A percentile compares a stretch with the other conserved stretches of the same genome.
Conservation (phyloP, 2,797 vertebrate genomes). For the Phoxinus dragarum region DNA sequence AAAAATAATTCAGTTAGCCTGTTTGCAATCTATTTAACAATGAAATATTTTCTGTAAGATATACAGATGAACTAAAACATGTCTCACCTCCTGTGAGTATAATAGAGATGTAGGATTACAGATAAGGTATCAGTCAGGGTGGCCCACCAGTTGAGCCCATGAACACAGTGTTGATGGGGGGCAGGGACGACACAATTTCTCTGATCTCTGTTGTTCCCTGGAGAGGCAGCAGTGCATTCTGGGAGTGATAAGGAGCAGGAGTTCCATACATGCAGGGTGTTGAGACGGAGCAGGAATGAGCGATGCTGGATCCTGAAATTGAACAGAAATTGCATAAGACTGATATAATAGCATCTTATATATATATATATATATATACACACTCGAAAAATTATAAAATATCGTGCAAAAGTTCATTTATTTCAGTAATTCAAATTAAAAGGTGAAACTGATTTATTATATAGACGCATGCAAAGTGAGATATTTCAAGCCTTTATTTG, state of each 20-base stretch:
- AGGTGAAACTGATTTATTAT: too few species aligned
- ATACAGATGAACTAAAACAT: conserved; percentile 18
- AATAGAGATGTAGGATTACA: conserved; percentile 3
- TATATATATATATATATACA: too few species aligned
- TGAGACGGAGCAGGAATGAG: conserved; percentile 79
- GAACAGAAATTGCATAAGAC: background rate
- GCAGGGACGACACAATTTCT: conserved; percentile 90
- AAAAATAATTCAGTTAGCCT: background rate
- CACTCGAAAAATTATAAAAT: too few species aligned
- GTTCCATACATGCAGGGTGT: conserved; percentile 93
- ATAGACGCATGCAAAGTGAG: too few species aligned
- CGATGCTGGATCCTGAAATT: conserved; percentile 77
- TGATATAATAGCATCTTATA: background rate
- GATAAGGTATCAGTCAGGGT: conserved; percentile 71
- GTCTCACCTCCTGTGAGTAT: conserved; percentile 33
- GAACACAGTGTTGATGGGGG: conserved; percentile 97
- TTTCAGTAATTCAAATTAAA: too few species aligned
- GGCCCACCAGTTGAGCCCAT: conserved; percentile 89
- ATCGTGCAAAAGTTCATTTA: too few species aligned
- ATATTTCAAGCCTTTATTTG: too few species aligned
- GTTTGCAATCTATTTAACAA: background rate
- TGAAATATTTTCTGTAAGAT: background rate
- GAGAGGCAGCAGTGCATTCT: conserved; percentile 83
- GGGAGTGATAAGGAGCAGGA: conserved; percentile 80
- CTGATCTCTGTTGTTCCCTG: conserved; percentile 76